These are phyloP conservation scores for Alviniconcha marisindica DNA, from an alignment of 1,140 invertebrate genomes.

Conservation along the genomic window DNA sequence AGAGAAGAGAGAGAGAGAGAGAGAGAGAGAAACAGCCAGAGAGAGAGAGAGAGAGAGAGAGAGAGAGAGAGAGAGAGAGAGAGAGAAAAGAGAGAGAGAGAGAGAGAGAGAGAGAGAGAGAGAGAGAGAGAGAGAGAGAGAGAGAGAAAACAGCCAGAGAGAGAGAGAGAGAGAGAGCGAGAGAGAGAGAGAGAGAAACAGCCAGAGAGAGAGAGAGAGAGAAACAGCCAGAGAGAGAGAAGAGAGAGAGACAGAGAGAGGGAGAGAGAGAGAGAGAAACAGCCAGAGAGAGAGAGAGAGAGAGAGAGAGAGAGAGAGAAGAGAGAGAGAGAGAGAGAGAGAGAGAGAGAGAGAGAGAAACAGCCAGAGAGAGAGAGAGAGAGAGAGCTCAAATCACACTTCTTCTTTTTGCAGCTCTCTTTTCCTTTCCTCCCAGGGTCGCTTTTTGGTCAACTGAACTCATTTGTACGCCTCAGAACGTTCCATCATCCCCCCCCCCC, in stretches of 20 bases:
- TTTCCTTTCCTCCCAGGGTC: too few species aligned
- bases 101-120: neutral
- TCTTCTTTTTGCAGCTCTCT: too few species aligned
- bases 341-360: neutral
- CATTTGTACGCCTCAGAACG: too few species aligned
- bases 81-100: neutral
- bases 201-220: neutral
- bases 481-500: too few species aligned
- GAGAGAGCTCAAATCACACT: too few species aligned
- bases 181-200: conserved; percentile 7
- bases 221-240: neutral
- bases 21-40: too few species aligned
- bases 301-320: neutral
- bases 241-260: neutral
- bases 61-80: too few species aligned
- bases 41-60: too few species aligned
- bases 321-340: neutral
- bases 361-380: conserved; percentile 5
- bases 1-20: too few species aligned
- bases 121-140: neutral
- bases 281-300: neutral
- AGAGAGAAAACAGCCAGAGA: neutral
- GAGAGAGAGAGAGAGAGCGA: conserved; percentile 13
- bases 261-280: conserved; percentile 9
- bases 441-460: too few species aligned